Evolutionary conservation across 64 coral and sea anemone species (phyloP).

Genomic region (Pachyseris speciosa): DNA sequence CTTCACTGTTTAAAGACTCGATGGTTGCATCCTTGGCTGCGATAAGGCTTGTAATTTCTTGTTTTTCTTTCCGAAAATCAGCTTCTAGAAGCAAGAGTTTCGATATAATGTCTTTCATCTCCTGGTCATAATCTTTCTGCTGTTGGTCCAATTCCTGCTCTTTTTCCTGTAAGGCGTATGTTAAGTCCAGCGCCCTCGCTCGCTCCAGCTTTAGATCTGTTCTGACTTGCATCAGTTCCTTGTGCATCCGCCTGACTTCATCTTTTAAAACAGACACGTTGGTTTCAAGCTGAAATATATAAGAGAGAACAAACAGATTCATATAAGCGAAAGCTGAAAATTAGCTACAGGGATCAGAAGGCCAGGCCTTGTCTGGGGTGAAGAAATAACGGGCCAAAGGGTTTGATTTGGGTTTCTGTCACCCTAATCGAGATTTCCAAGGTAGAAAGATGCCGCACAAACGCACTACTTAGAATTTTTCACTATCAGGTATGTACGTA

Average conservation of each 20-base stretch:
- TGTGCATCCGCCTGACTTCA: constrained; percentile 48
- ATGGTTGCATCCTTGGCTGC: constrained; percentile 36
- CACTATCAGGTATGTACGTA: no score
- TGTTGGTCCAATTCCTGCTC: constrained; percentile 12
- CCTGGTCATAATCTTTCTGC: constrained; percentile 36
- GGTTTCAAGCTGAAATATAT: constrained; percentile 43
- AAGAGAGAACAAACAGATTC: background rate
- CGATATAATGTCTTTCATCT: constrained; percentile 56
- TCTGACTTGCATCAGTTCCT: constrained; percentile 36
- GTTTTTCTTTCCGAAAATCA: constrained; percentile 62
- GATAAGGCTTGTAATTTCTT: constrained; percentile 27
- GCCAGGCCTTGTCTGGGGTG: no score
- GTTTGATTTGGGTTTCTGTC: no score
- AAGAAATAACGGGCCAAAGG: no score
- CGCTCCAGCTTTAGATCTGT: constrained; percentile 57
- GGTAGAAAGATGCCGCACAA: no score
- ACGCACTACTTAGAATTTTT: no score
- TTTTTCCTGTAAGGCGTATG: constrained; percentile 33
- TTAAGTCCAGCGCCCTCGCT: constrained; percentile 40
- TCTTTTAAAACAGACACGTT: constrained; percentile 39
- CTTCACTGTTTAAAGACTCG: constrained; percentile 17
- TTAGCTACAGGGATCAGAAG: no score
- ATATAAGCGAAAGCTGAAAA: background rate
- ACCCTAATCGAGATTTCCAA: no score
- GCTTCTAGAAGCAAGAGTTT: constrained; percentile 32